Conservation (phyloP, 2,888 invertebrate genomes). For the Ganaspis brasiliensis region DNA sequence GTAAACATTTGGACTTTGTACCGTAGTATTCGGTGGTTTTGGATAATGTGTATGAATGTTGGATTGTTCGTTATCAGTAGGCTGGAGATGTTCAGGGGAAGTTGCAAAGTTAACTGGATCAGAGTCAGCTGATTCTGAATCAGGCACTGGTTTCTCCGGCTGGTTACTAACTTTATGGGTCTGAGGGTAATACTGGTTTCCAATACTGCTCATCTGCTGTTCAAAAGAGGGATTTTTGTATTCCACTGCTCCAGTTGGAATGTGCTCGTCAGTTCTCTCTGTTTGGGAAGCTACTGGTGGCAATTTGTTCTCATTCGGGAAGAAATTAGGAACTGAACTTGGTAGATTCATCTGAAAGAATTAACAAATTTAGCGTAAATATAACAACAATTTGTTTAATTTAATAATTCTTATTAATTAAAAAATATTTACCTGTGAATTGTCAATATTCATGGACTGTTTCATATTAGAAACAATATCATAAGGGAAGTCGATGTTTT, state of each 20-base stretch:
- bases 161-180: conserved; percentile 50
- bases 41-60: conserved; percentile 47
- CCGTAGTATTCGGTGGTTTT: conserved; percentile 37
- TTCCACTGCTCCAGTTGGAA: conserved; percentile 72
- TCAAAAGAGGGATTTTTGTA: conserved; percentile 73
- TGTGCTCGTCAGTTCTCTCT: conserved; percentile 62
- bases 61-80: conserved; percentile 41
- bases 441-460: neutral
- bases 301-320: conserved; percentile 38
- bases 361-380: neutral
- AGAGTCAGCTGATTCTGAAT: conserved; percentile 70
- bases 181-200: conserved; percentile 64
- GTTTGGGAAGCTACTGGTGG: conserved; percentile 50
- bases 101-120: conserved; percentile 64
- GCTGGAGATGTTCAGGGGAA: conserved; percentile 48
- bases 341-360: conserved; percentile 57
- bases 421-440: conserved; percentile 49
- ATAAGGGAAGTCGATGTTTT: conserved; percentile 19
- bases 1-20: neutral
- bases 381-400: too few species aligned
- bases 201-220: conserved; percentile 63
- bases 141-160: conserved; percentile 55
- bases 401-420: too few species aligned
- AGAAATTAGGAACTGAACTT: conserved; percentile 57
- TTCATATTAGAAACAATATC: conserved; percentile 6